These are phyloP conservation scores for Anoura caudifer DNA, from an alignment of 2,113 vertebrate genomes.

Conservation along the genomic window DNA sequence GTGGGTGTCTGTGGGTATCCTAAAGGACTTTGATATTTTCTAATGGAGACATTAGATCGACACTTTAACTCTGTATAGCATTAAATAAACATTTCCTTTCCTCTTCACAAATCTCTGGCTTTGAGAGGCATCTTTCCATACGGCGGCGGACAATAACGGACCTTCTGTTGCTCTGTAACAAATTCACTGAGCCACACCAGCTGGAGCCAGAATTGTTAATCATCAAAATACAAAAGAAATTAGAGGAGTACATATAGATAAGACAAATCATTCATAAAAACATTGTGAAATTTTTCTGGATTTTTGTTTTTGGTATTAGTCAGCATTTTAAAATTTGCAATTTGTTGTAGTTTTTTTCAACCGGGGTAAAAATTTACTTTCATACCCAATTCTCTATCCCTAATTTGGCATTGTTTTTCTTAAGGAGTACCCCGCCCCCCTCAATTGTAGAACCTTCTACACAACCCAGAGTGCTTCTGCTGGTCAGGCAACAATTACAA, in stretches of 20 bases:
- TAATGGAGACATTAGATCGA: too few relatives aligned
- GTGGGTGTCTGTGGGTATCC: too few relatives aligned
- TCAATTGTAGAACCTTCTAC: background rate
- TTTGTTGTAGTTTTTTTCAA: background rate
- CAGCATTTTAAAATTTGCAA: background rate
- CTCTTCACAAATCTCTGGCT: too few relatives aligned
- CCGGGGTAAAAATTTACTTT: background rate
- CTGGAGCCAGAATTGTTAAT: background rate
- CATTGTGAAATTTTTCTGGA: background rate
- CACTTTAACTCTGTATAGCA: too few relatives aligned
- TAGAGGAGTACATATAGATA: background rate
- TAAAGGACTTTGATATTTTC: too few relatives aligned
- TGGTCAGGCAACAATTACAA: background rate
- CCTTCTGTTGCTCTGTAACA: too few relatives aligned
- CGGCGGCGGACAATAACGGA: too few relatives aligned
- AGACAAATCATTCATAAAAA: background rate
- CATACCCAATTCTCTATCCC: background rate
- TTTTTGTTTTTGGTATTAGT: background rate
- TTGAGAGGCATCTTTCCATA: too few relatives aligned
- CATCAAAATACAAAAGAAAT: slow-evolving; percentile 7
- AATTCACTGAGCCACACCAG: too few relatives aligned
- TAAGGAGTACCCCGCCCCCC: background rate
- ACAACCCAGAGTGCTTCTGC: background rate
- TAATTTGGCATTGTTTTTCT: background rate
- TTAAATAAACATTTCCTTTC: too few relatives aligned